These are phyloP conservation scores for Euphydryas editha DNA, from an alignment of 2,888 invertebrate genomes.

Conservation along the genomic window DNA sequence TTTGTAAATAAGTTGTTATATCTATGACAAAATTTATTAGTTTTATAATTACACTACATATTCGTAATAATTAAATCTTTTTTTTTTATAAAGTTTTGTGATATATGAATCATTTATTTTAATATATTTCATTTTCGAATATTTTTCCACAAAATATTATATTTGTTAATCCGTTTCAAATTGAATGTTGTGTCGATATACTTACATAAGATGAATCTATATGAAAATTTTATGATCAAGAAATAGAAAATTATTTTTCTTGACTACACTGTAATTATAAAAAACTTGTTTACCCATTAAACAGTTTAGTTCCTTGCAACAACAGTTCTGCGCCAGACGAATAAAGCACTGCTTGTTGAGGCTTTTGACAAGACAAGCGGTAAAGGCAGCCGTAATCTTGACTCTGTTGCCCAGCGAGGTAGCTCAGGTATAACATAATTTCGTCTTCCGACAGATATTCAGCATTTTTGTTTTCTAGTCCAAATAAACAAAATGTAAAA, in stretches of 20 bases:
- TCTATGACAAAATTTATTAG: too few species aligned
- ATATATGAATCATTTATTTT: too few species aligned
- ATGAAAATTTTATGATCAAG: too few species aligned
- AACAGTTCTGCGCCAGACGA: slow-evolving; percentile 90
- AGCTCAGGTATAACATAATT: slow-evolving; percentile 87
- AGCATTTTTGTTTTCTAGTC: slow-evolving; percentile 70
- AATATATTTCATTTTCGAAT: too few species aligned
- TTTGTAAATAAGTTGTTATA: too few species aligned
- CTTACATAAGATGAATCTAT: too few species aligned
- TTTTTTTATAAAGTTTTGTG: too few species aligned
- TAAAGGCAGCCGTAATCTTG: slow-evolving; percentile 89
- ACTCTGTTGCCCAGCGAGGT: slow-evolving; percentile 85
- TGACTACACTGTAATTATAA: neutral
- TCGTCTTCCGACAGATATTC: slow-evolving; percentile 87
- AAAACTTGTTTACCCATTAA: slow-evolving; percentile 81
- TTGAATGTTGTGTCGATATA: too few species aligned
- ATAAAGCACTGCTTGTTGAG: slow-evolving; percentile 88
- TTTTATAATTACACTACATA: too few species aligned
- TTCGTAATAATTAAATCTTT: too few species aligned
- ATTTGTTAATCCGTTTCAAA: too few species aligned
- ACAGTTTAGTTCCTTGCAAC: slow-evolving; percentile 87
- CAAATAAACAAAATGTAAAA: neutral
- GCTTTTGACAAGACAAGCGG: slow-evolving; percentile 89
- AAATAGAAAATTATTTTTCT: neutral
- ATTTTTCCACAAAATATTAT: too few species aligned